Evolutionary conservation across 53 echinoderm and acorn worm genomes (phyloP).

Genomic region (Zoroaster sp.): DNA sequence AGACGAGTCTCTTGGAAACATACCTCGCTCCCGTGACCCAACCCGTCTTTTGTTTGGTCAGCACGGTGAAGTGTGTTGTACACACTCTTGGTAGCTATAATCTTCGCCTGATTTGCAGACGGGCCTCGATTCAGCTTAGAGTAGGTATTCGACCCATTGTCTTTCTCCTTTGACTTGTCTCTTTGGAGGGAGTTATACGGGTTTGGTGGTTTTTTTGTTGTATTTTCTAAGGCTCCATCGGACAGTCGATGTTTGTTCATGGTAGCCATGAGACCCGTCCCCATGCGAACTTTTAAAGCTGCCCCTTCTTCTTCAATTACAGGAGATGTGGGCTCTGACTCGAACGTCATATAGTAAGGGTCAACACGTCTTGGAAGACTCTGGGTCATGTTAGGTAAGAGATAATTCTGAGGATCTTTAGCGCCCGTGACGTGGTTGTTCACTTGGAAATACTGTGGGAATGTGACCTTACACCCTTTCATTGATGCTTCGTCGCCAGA

Average conservation of each 20-base stretch:
- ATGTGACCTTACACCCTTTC: background rate
- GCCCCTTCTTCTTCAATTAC: too few species aligned
- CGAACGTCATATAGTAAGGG: background rate
- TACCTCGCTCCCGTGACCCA: background rate
- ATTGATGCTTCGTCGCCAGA: background rate
- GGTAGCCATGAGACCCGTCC: slow-evolving; percentile 4
- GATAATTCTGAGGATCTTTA: too few species aligned
- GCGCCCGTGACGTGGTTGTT: background rate
- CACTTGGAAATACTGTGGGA: slow-evolving; percentile 28
- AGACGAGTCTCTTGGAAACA: background rate
- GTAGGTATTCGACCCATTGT: background rate
- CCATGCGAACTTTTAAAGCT: background rate
- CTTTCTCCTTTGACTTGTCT: background rate
- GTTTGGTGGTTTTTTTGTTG: background rate
- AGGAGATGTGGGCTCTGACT: too few species aligned
- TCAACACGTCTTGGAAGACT: background rate
- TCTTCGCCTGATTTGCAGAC: background rate
- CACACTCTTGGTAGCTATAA: background rate
- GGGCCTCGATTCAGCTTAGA: background rate
- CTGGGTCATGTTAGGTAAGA: background rate
- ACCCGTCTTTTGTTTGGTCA: background rate
- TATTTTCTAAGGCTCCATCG: background rate
- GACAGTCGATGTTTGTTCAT: background rate
- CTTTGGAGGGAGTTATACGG: slow-evolving; percentile 25
- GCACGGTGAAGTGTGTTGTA: background rate